phyloP scores from a whole-genome alignment of 2,888 invertebrate genomes.

The Agrochola macilenta region DNA sequence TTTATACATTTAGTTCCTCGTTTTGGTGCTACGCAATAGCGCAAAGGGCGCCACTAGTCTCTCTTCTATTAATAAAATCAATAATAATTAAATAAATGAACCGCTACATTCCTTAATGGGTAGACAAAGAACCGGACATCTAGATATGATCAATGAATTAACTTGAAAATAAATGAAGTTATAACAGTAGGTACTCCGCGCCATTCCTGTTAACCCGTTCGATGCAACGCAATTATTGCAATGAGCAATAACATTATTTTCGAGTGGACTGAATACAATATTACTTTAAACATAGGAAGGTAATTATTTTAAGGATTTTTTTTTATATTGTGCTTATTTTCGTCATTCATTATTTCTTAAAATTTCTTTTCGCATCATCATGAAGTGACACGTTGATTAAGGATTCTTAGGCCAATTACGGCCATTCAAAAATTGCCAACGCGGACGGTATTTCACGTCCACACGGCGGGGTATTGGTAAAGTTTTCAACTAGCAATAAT shows the following conservation, averaged over 20 bases:
- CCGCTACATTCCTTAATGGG: slow-evolving; percentile 48
- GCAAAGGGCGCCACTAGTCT: slow-evolving; percentile 16
- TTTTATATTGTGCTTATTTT: no score
- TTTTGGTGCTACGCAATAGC: neutral
- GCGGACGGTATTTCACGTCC: slow-evolving; percentile 89
- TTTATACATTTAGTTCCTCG: slow-evolving; percentile 9
- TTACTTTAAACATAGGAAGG: neutral
- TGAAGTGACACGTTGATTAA: fast-evolving
- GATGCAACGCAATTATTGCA: slow-evolving; percentile 41
- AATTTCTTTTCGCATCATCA: fast-evolving
- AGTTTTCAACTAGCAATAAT: slow-evolving; percentile 98
- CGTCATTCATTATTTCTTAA: no score
- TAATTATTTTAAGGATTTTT: neutral
- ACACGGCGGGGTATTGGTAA: slow-evolving; percentile 91
- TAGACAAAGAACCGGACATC: slow-evolving; percentile 62
- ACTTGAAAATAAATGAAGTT: slow-evolving; percentile 46
- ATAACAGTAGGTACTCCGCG: slow-evolving; percentile 40
- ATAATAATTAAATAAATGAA: slow-evolving; percentile 9
- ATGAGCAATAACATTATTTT: slow-evolving; percentile 32
- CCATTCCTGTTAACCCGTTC: slow-evolving; percentile 38
- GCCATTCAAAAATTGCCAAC: slow-evolving; percentile 87
- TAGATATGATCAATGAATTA: slow-evolving; percentile 44
- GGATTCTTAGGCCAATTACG: slow-evolving; percentile 73
- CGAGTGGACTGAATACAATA: slow-evolving; percentile 21
- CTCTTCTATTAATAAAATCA: slow-evolving; percentile 6